Percentiles rank a stretch among this genome's conserved stretches.
phyloP scores from a whole-genome alignment of 2,113 vertebrate species.

The Datnioides undecimradiatus region DNA sequence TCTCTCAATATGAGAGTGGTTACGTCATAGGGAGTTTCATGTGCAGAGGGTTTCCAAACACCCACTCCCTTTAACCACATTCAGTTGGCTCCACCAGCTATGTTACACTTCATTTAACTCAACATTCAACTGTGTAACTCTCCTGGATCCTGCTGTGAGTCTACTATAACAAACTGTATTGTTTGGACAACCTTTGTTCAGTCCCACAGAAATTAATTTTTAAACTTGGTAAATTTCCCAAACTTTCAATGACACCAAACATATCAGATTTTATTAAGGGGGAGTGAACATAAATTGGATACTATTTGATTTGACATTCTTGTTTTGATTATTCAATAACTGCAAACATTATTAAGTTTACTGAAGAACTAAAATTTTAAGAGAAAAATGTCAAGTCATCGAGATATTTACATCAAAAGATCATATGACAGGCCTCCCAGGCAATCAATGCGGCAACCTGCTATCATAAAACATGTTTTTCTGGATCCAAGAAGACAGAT shows the following conservation, averaged over 20 bases:
- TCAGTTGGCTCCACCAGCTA: slow-evolving; percentile 12
- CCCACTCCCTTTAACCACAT: slow-evolving; percentile 51
- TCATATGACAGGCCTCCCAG: too few species aligned
- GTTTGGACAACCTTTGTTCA: background rate
- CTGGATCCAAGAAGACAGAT: too few species aligned
- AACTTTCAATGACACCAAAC: background rate
- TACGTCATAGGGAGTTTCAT: slow-evolving; percentile 53
- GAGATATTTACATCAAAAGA: background rate
- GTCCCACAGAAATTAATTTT: background rate
- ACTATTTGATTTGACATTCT: too few species aligned
- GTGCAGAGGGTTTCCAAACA: slow-evolving; percentile 36
- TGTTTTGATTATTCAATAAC: background rate
- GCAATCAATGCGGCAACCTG: too few species aligned
- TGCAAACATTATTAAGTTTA: background rate
- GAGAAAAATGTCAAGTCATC: background rate
- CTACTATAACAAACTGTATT: background rate
- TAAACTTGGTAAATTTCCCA: background rate
- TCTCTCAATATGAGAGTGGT: slow-evolving; percentile 29
- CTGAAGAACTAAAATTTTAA: background rate
- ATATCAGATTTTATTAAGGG: background rate
- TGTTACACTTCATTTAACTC: slow-evolving; percentile 6
- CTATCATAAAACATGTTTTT: too few species aligned
- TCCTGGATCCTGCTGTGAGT: background rate
- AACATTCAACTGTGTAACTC: background rate
- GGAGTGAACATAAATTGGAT: background rate